Conservation (phyloP, 2,888 invertebrate species). For the Tribolium freemani region DNA sequence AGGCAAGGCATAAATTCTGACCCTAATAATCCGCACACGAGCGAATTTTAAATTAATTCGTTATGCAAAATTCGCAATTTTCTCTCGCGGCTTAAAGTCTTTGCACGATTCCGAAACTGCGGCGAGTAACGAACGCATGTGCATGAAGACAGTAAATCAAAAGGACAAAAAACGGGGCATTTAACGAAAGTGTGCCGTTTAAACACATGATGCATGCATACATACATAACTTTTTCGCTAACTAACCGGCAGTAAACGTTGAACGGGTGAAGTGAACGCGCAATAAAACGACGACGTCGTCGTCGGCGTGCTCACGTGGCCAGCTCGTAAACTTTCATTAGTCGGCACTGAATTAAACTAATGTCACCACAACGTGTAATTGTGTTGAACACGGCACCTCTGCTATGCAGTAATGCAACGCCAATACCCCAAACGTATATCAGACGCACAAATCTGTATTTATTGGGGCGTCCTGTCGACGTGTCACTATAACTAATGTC, state of each 20-base stretch:
- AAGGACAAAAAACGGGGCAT: conserved; percentile 37
- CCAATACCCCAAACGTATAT: conserved; percentile 66
- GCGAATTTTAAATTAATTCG: not conserved
- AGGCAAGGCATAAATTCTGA: conserved; percentile 5
- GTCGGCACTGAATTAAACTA: conserved; percentile 67
- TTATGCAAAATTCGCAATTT: not conserved
- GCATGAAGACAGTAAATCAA: conserved; percentile 30
- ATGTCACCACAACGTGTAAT: conserved; percentile 68
- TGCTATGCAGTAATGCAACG: conserved; percentile 60
- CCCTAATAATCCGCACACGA: not conserved
- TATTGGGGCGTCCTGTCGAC: conserved; percentile 65
- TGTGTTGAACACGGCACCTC: conserved; percentile 64
- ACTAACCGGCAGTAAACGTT: conserved; percentile 56
- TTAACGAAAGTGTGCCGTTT: conserved; percentile 45
- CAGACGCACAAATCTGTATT: conserved; percentile 68
- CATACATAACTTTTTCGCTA: conserved; percentile 53
- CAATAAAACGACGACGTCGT: conserved; percentile 52
- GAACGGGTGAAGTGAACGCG: conserved; percentile 55
- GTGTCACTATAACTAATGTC: conserved; percentile 64
- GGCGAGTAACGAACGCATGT: not conserved
- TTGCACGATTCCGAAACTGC: not conserved
- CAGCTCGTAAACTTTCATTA: conserved; percentile 68
- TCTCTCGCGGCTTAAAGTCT: not conserved
- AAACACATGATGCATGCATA: conserved; percentile 47
- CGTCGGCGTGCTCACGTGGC: conserved; percentile 57